Base-by-base conservation (phyloP, 2,888 invertebrate genomes). In the Toxonevra muliebris region DNA sequence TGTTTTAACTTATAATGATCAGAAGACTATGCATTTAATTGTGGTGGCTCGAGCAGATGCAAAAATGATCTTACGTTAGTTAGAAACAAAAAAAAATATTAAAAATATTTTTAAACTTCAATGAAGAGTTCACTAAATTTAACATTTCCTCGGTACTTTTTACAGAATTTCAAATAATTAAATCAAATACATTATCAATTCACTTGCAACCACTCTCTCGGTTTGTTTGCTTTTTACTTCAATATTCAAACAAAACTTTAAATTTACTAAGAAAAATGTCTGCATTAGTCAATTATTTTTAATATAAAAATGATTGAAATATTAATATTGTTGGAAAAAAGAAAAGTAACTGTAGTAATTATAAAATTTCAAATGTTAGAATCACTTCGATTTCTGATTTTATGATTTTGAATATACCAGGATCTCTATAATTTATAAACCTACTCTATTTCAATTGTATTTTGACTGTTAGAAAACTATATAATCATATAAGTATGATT, bases 231-330 rank as follows among this genome's bases (percentile, higher is more conserved):
- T 62, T 54, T 61, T 13, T 53, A 9, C 42, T 40, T 15, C 19
- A n/a, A 41, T 30, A 61, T 61, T 57, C 20, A 15, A 63, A 55
- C 19, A 20, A 58, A 54, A 43, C 41, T 41, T 3, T 43, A 9
- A 42, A n/a, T 15, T 48, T 17, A 48, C 41, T 11, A 58, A 50
- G 45, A 50, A 15, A 48, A 64, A 45, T 30, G 30, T 30, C 30
- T 15, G 48, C 48, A 48, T 9, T 20, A 60, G 20, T 62, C 67
- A 67, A 67, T 60, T 58, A 57, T 58, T 67, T 67, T 67, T 67
- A 58, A 62, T 62, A 62, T 59, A 66, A 66, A 67, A 58, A 67
- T 62, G 55, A 61, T 61, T 66, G 61, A 66, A 45, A 48, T 43
- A 20, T 61, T 40, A 54, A 19, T 42, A 30, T 10, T 57, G 45